Conservation (phyloP, 2,888 invertebrate genomes). For the Ecliptopera silaceata region DNA sequence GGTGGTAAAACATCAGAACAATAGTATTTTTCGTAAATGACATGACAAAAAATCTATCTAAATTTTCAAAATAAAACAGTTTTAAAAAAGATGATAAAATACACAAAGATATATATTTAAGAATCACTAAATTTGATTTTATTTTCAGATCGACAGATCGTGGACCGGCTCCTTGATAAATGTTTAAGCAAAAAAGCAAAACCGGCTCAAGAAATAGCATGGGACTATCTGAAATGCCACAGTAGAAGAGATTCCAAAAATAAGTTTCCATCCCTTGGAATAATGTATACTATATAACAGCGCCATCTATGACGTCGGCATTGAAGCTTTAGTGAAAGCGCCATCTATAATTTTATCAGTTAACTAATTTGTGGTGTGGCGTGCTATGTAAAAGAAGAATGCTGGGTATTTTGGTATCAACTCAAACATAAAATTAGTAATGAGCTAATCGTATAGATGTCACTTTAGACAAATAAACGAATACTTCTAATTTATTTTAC, state of each 20-base stretch:
- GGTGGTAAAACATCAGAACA: no score
- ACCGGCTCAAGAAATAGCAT: conserved; percentile 51
- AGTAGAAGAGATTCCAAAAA: conserved; percentile 23
- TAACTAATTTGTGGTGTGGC: neutral
- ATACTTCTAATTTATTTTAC: neutral
- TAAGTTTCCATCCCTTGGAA: conserved; percentile 30
- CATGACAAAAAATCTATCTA: no score
- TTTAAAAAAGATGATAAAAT: no score
- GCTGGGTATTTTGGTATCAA: neutral
- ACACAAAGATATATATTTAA: neutral
- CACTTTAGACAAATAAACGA: neutral
- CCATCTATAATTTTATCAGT: conserved; percentile 25
- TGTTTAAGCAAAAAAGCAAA: conserved; percentile 45
- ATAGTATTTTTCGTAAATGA: no score
- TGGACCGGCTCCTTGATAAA: conserved; percentile 45
- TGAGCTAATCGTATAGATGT: neutral
- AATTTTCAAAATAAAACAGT: no score
- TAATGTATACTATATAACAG: conserved; percentile 18
- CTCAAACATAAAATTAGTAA: neutral
- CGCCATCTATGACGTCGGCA: neutral
- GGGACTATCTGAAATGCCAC: conserved; percentile 51
- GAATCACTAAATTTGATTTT: neutral
- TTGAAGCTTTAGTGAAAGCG: conserved; percentile 6
- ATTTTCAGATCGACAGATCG: conserved; percentile 46
- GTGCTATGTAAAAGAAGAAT: neutral